Evolutionary conservation across 1,140 invertebrate species (phyloP).

Genomic region (Thaumatotibia leucotreta): DNA sequence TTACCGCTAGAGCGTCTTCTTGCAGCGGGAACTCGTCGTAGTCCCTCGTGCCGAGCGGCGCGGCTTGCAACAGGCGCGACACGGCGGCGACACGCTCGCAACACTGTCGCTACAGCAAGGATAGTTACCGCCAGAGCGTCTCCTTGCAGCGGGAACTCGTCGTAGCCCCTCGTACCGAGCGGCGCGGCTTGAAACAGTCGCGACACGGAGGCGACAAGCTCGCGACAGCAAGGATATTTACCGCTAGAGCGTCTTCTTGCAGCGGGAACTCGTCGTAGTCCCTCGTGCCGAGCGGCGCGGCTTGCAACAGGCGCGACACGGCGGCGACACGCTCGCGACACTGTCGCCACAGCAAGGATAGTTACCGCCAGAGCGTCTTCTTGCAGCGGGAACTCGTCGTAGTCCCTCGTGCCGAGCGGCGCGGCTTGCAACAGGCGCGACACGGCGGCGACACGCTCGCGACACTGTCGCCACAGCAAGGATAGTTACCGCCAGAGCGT

Average conservation of each 20-base stretch:
- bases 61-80: constrained; percentile 75
- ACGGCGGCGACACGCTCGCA: constrained; percentile 78
- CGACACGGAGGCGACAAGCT: not conserved
- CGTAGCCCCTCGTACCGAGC: too few relatives aligned
- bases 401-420: constrained; percentile 79
- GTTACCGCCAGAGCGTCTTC: constrained; percentile 71
- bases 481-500: too few relatives aligned
- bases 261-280: too few relatives aligned
- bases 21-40: constrained; percentile 82
- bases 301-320: not conserved
- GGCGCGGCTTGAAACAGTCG: not conserved
- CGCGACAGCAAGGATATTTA: too few relatives aligned
- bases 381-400: constrained; percentile 81
- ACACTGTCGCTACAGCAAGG: too few relatives aligned
- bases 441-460: constrained; percentile 78
- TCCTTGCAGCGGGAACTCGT: too few relatives aligned
- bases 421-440: constrained; percentile 76
- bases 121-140: too few relatives aligned
- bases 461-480: too few relatives aligned
- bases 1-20: constrained; percentile 73
- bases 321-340: too few relatives aligned
- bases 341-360: not conserved
- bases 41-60: constrained; percentile 78
- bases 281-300: too few relatives aligned
- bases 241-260: too few relatives aligned